Evolutionary conservation across 2,888 invertebrate species (phyloP).

Genomic region (Orthonevra nobilis): DNA sequence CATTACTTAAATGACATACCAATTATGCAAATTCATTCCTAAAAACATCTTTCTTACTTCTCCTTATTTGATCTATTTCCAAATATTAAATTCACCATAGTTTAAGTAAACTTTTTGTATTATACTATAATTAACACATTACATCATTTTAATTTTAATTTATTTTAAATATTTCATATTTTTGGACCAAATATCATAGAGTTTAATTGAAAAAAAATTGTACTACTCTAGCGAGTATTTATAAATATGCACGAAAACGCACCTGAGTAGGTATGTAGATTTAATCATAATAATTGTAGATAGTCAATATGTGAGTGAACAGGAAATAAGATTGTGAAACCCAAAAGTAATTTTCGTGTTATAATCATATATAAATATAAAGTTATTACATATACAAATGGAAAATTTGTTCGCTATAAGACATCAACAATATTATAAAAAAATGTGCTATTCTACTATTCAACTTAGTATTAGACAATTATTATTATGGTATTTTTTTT

Average conservation of each 20-base stretch:
- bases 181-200: slow-evolving; percentile 82
- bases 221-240: slow-evolving; percentile 3
- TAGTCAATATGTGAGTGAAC: slow-evolving; percentile 66
- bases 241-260: slow-evolving; percentile 54
- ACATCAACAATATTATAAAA: slow-evolving; percentile 63
- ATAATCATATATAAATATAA: slow-evolving; percentile 25
- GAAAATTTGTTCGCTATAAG: slow-evolving; percentile 41
- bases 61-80: slow-evolving; percentile 21
- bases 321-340: slow-evolving; percentile 35
- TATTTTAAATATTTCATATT: slow-evolving; percentile 59
- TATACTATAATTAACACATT: slow-evolving; percentile 55
- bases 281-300: slow-evolving; percentile 66
- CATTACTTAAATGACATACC: slow-evolving; percentile 25
- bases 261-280: slow-evolving; percentile 61
- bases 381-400: slow-evolving; percentile 25
- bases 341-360: slow-evolving; percentile 57
- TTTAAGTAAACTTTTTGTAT: slow-evolving; percentile 54
- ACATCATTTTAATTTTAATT: slow-evolving; percentile 62
- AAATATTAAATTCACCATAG: slow-evolving; percentile 35
- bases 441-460: slow-evolving; percentile 64
- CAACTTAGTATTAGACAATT: slow-evolving; percentile 32
- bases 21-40: slow-evolving; percentile 1
- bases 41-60: slow-evolving; percentile 32
- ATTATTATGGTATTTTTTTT: slow-evolving; percentile 3
- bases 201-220: slow-evolving; percentile 75